phyloP scores from a whole-genome alignment of 2,113 vertebrate species.

The Toxostoma redivivum region DNA sequence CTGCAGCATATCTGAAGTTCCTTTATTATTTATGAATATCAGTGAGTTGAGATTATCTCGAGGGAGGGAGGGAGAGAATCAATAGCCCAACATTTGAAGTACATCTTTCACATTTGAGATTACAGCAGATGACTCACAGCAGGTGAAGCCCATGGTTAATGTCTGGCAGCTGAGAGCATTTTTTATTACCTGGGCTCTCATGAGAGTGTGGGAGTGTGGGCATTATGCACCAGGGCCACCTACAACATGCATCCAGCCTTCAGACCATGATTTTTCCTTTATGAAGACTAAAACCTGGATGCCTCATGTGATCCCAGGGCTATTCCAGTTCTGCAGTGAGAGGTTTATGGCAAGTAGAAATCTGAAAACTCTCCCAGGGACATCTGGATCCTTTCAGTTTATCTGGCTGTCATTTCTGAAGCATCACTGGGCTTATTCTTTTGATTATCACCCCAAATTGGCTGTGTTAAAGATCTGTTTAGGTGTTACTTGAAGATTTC shows the following conservation, averaged over 20 bases:
- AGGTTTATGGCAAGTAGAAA: background rate
- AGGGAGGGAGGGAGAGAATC: background rate
- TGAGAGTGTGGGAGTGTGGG: background rate
- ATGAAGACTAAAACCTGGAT: background rate
- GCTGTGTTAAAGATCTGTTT: background rate
- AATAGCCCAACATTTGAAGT: background rate
- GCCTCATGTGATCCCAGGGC: background rate
- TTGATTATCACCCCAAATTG: background rate
- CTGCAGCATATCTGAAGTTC: background rate
- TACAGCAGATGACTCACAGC: background rate
- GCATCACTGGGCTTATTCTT: background rate
- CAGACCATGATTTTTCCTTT: background rate
- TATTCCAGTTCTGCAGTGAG: background rate
- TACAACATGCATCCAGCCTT: background rate
- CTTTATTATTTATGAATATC: constrained; percentile 39
- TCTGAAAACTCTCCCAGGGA: background rate
- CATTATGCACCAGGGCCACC: background rate
- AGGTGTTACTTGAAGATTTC: background rate
- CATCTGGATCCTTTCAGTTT: background rate
- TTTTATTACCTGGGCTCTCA: background rate
- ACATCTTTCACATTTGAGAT: background rate
- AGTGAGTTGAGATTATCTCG: background rate
- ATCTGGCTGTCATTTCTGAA: background rate
- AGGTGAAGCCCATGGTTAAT: background rate
- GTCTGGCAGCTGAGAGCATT: background rate